Base-by-base conservation (phyloP, 2,888 invertebrate genomes). In the Dynastes grantii region DNA sequence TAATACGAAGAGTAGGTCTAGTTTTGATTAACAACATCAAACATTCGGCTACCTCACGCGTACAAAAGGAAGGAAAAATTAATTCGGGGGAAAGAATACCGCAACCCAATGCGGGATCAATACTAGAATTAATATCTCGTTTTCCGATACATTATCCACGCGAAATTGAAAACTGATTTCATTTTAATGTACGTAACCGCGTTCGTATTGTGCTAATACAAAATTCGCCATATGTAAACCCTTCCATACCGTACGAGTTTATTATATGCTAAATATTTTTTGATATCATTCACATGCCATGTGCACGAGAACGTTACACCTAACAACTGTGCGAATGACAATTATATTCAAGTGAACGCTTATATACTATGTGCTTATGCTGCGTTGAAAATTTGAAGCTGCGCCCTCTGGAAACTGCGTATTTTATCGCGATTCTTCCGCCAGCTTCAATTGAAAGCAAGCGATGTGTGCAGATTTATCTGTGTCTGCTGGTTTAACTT, bases 91-190 rank as follows among this genome's bases (percentile, higher is more conserved):
- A 40, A 61, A 55, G 9, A 40, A 58, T 37, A 37, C 58, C 22
- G 40, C 45, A 29, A 73, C 16, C 37, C 0, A 37, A 4, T 5
- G 5, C 32, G 32, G 37, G 11, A 40, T 37, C 16, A 37, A 73
- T 58, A 32, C 51, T 32, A 58, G 40, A 73, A 73, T 73, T 73
- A 73, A 73, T 73, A 73, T 73, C 73, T 73, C 73, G 58, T 73
- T 73, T 73, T 73, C 73, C 73, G 61, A 73, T 73, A 58, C 61
- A 73, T 73, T 73, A 73, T 73, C 73, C 73, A 55, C 9, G 13
- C 40, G 45, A 58, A 73, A 37, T 73, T 61, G 73, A 37, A 58
- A 58, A 58, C 58, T 73, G 73, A 73, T 73, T 73, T 73, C 61
- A 73, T 73, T 73, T 73, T 73, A 73, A 73, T 73, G 61, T 58